phyloP scores from a whole-genome alignment of 1,140 invertebrate species.

The Macrocentrus cingulum region DNA sequence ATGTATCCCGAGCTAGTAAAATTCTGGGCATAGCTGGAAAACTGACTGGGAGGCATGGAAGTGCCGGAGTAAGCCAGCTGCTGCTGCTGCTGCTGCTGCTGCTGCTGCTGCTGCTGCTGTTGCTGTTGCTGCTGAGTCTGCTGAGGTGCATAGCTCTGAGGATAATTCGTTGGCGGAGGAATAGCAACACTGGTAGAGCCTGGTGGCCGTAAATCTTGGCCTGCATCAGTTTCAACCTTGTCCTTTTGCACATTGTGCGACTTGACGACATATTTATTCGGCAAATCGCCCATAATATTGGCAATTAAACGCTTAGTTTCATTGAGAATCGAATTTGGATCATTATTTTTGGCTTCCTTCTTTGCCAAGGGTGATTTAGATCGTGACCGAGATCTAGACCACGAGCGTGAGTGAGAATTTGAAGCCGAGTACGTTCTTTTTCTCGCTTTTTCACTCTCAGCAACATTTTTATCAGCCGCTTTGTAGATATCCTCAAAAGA shows the following conservation, averaged over 20 bases:
- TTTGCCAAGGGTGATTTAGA: constrained; percentile 47
- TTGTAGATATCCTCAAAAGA: constrained; percentile 70
- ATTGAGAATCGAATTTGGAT: constrained; percentile 58
- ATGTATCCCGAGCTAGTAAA: constrained; percentile 29
- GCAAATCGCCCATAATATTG: constrained; percentile 65
- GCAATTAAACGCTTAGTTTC: constrained; percentile 66
- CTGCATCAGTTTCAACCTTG: constrained; percentile 14
- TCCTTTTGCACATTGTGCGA: constrained; percentile 32
- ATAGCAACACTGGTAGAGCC: constrained; percentile 14
- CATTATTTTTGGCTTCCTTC: constrained; percentile 43
- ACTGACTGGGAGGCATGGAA: constrained; percentile 27
- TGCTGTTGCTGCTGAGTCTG: not conserved
- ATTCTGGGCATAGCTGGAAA: constrained; percentile 32
- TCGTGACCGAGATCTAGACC: constrained; percentile 51
- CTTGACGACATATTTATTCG: constrained; percentile 53
- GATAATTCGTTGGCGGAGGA: not conserved
- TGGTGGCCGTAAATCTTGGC: constrained; percentile 7
- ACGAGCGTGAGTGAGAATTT: constrained; percentile 35
- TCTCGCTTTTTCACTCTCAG: constrained; percentile 57
- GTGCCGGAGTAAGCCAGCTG: constrained; percentile 25
- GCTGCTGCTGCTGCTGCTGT: constrained; percentile 4
- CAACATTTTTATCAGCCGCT: constrained; percentile 64
- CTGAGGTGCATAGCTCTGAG: constrained; percentile 1
- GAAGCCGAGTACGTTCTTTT: constrained; percentile 37
- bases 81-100: constrained; percentile 10